Evolutionary conservation across 1,140 invertebrate genomes (phyloP).

Genomic region (Drosophila ercepeae): DNA sequence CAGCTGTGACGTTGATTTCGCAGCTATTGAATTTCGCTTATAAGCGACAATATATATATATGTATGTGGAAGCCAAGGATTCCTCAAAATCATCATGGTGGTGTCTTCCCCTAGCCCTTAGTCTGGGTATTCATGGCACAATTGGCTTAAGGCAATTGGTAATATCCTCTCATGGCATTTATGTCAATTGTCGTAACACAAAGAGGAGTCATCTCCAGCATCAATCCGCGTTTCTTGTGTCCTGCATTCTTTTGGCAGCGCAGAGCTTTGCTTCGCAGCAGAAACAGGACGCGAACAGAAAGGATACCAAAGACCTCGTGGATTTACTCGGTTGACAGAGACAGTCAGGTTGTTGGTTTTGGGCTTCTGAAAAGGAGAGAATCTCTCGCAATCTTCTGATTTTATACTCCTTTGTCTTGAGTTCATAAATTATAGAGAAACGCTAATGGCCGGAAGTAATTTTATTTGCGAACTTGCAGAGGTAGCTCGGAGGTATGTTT

Average conservation of each 20-base stretch:
- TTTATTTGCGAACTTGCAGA: neutral
- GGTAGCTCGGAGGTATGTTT: neutral
- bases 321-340: constrained; percentile 10
- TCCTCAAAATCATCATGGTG: constrained; percentile 3
- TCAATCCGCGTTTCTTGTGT: constrained; percentile 5
- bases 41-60: constrained; percentile 28
- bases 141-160: constrained; percentile 80
- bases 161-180: constrained; percentile 79
- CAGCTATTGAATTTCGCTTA: constrained; percentile 77
- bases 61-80: neutral
- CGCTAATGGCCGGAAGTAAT: constrained; percentile 9
- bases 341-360: constrained; percentile 25
- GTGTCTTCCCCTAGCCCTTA: constrained; percentile 6
- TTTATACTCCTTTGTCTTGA: constrained; percentile 15
- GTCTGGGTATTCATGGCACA: constrained; percentile 74
- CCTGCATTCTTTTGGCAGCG: constrained; percentile 17
- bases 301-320: constrained; percentile 5
- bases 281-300: neutral
- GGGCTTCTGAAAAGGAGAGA: constrained; percentile 19
- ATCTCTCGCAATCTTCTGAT: neutral
- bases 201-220: constrained; percentile 50
- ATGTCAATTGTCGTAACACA: constrained; percentile 72
- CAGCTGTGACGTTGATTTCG: constrained; percentile 70
- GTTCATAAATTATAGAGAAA: constrained; percentile 32
- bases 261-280: neutral